These are phyloP conservation scores for Tupaia tana DNA, from an alignment of 2,113 vertebrate genomes.

Conservation along the genomic window DNA sequence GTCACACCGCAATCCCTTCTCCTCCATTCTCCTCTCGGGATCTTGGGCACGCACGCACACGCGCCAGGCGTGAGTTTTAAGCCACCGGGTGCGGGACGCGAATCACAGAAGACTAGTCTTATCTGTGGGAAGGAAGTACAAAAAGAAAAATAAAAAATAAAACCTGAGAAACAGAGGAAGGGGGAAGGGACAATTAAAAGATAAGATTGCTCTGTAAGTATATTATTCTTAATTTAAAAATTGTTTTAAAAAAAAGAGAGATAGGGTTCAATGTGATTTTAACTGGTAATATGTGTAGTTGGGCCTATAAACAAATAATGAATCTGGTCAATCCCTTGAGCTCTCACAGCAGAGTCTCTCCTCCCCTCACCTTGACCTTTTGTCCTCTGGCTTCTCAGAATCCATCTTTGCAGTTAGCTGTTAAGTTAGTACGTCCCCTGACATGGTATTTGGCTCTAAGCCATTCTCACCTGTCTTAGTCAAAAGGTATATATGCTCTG, in stretches of 20 bases:
- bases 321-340: not conserved
- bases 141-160: conserved; percentile 35
- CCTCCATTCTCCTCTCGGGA: no score
- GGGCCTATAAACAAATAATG: not conserved
- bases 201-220: not conserved
- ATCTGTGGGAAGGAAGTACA: conserved; percentile 27
- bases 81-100: no score
- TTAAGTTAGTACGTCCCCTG: not conserved
- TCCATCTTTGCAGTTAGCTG: not conserved
- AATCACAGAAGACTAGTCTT: conserved; percentile 25
- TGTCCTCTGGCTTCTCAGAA: not conserved
- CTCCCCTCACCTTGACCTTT: not conserved
- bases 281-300: not conserved
- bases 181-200: not conserved
- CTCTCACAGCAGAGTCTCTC: not conserved
- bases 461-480: conserved; percentile 10
- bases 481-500: conserved; percentile 12
- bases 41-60: no score
- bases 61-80: no score
- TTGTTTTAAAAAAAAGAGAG: not conserved
- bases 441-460: not conserved
- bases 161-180: conserved; percentile 17
- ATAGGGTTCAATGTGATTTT: not conserved
- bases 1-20: no score
- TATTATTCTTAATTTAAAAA: not conserved